Conservation (phyloP, 2,888 invertebrate genomes). For the Microchrysa polita region DNA sequence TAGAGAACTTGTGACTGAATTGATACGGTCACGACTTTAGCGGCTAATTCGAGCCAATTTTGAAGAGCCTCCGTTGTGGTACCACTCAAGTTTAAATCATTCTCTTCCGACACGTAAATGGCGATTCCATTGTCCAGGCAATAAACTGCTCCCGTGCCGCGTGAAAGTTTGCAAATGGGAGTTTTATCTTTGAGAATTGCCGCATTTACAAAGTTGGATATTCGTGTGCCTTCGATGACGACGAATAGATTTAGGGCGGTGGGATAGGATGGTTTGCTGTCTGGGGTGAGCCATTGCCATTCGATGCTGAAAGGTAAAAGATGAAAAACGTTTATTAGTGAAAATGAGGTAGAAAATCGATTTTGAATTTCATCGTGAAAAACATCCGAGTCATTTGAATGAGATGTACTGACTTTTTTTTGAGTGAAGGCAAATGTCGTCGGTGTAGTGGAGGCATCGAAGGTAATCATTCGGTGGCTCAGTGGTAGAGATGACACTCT, state of each 20-base stretch:
- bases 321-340: no score
- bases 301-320: slow-evolving; percentile 38
- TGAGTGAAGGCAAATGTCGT: no score
- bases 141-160: slow-evolving; percentile 49
- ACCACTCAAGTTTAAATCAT: slow-evolving; percentile 58
- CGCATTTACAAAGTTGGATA: slow-evolving; percentile 56
- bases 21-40: slow-evolving; percentile 58
- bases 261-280: slow-evolving; percentile 19
- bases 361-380: no score
- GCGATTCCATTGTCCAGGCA: slow-evolving; percentile 49
- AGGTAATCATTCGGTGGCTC: no score
- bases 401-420: no score
- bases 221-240: slow-evolving; percentile 58
- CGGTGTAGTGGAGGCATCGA: no score
- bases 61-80: slow-evolving; percentile 57
- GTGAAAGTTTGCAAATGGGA: slow-evolving; percentile 56
- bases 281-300: slow-evolving; percentile 46
- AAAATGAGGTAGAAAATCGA: no score
- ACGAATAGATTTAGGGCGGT: slow-evolving; percentile 53
- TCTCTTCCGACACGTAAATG: slow-evolving; percentile 57
- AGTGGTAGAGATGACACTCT: no score
- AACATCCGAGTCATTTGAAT: no score
- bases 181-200: slow-evolving; percentile 53
- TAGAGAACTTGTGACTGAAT: slow-evolving; percentile 60
- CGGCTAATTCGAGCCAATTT: slow-evolving; percentile 56